phyloP scores from a whole-genome alignment of 2,113 vertebrate species.

The Stictonetta naevosa region DNA sequence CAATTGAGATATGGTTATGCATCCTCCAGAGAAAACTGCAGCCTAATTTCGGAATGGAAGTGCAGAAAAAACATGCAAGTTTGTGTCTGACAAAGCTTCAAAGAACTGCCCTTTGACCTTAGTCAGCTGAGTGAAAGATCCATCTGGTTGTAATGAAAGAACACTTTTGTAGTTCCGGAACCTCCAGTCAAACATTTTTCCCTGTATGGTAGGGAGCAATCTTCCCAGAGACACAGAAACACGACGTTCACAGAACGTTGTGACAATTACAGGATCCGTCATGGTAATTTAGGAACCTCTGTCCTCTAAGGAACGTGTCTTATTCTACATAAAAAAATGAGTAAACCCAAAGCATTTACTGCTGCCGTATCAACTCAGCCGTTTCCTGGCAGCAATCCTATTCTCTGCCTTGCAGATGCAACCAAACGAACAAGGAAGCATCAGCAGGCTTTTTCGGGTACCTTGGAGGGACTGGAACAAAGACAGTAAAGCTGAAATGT shows the following conservation, averaged over 20 bases:
- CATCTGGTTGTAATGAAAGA: neutral
- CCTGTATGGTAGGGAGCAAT: neutral
- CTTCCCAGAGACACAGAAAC: neutral
- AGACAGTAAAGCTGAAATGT: neutral
- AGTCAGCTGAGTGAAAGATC: neutral
- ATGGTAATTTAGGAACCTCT: neutral
- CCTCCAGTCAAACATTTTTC: neutral
- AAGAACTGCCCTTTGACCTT: neutral
- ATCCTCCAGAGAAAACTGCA: neutral
- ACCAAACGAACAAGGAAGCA: neutral
- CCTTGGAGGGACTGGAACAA: neutral
- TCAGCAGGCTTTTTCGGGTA: neutral
- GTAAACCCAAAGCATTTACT: neutral
- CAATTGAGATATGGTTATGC: neutral
- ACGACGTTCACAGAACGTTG: neutral
- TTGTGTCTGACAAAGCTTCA: neutral
- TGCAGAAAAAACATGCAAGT: neutral
- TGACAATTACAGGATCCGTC: neutral
- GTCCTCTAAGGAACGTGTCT: neutral
- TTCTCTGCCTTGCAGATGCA: neutral
- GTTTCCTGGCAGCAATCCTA: neutral
- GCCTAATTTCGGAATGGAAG: neutral
- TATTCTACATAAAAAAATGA: neutral
- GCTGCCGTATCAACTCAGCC: rapidly evolving
- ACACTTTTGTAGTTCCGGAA: neutral